Evolutionary conservation across 2,113 vertebrate genomes (phyloP).

Genomic region (Sander vitreus): DNA sequence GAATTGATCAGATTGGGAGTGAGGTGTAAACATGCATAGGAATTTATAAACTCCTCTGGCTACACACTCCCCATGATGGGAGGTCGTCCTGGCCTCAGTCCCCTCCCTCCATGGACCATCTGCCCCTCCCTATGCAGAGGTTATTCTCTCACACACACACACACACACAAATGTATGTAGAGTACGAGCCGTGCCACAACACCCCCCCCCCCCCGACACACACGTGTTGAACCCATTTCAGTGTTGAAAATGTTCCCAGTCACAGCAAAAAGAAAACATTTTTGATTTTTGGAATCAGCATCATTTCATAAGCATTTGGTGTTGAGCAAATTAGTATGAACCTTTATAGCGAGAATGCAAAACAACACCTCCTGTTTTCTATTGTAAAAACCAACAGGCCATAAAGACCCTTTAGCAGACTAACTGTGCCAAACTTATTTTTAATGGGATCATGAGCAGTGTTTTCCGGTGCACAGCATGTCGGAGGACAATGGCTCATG

Average conservation of each 20-base stretch:
- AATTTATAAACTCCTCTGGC: constrained; percentile 70
- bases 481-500: constrained; percentile 66
- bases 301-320: background rate
- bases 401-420: background rate
- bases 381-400: background rate
- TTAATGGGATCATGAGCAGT: constrained; percentile 70
- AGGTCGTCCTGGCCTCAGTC: constrained; percentile 31
- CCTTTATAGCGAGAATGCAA: background rate
- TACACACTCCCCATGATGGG: constrained; percentile 61
- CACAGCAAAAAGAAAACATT: background rate
- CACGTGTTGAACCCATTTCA: background rate
- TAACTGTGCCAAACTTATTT: constrained; percentile 50
- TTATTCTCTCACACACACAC: background rate
- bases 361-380: constrained; percentile 10
- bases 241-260: background rate
- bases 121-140: constrained; percentile 8
- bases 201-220: background rate
- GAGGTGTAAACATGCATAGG: constrained; percentile 44
- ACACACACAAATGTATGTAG: background rate
- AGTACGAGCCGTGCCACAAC: background rate
- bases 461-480: constrained; percentile 56
- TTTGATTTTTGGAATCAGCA: background rate
- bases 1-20: constrained; percentile 48
- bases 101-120: constrained; percentile 39
- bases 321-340: background rate